Conservation (phyloP, 2,888 invertebrate species). For the Pterostichus madidus region DNA sequence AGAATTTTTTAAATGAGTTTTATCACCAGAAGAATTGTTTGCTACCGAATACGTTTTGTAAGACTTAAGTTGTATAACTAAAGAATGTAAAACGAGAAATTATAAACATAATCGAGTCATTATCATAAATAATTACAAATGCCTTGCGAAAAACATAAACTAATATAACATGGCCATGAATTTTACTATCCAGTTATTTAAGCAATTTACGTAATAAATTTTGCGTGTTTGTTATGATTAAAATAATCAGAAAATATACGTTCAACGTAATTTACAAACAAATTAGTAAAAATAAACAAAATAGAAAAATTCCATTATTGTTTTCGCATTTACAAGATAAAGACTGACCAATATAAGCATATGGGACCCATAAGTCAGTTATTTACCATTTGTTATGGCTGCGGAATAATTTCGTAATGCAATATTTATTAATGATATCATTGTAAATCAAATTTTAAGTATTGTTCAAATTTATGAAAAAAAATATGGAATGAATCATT, state of each 20-base stretch:
- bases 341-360: no score
- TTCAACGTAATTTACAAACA: slow-evolving; percentile 32
- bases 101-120: slow-evolving; percentile 18
- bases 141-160: slow-evolving; percentile 47
- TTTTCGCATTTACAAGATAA: no score
- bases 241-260: slow-evolving; percentile 45
- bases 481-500: no score
- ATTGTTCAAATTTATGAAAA: no score
- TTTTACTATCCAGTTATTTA: slow-evolving; percentile 46
- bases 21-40: background rate
- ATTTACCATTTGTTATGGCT: no score
- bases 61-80: slow-evolving; percentile 31
- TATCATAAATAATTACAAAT: slow-evolving; percentile 48
- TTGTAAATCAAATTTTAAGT: no score
- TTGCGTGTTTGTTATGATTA: slow-evolving; percentile 52
- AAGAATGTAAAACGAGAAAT: background rate
- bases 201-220: slow-evolving; percentile 60
- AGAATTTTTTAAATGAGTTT: background rate
- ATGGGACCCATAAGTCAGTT: no score
- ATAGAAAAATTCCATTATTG: slow-evolving; percentile 9
- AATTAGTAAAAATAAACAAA: background rate
- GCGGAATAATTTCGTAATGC: no score
- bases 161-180: slow-evolving; percentile 52
- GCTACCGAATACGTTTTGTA: slow-evolving; percentile 11
- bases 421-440: no score